Percentiles rank a stretch among this genome's conserved stretches.
These are phyloP conservation scores for Drosophila mojavensis DNA, from an alignment of 1,140 invertebrate genomes.

Conservation along the genomic window DNA sequence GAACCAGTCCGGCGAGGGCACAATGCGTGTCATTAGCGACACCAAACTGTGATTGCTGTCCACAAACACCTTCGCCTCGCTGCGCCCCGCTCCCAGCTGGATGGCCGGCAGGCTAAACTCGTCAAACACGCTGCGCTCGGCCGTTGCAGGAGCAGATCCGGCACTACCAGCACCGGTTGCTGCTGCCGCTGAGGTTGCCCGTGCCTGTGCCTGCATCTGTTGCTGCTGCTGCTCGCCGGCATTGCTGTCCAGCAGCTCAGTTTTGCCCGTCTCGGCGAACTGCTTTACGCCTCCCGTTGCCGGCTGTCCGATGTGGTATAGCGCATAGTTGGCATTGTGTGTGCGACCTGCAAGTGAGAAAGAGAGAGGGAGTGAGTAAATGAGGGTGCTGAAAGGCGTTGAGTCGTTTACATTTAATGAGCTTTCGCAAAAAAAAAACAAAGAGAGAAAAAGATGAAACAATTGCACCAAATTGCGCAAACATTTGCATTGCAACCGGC, in stretches of 20 bases:
- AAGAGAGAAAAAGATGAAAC: slow-evolving; percentile 31
- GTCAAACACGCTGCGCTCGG: slow-evolving; percentile 88
- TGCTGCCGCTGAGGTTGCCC: slow-evolving; percentile 37
- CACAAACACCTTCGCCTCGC: slow-evolving; percentile 93
- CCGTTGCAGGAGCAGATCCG: slow-evolving; percentile 34
- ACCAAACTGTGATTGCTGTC: slow-evolving; percentile 96
- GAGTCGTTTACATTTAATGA: slow-evolving; percentile 70
- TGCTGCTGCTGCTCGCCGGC: slow-evolving; percentile 84
- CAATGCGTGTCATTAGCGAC: slow-evolving; percentile 93
- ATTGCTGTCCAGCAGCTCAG: slow-evolving; percentile 88
- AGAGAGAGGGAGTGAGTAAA: slow-evolving; percentile 8
- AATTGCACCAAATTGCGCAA: slow-evolving; percentile 60
- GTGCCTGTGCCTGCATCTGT: slow-evolving; percentile 61
- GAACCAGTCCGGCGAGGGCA: slow-evolving; percentile 99
- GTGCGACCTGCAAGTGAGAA: slow-evolving; percentile 88
- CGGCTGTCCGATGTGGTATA: slow-evolving; percentile 91
- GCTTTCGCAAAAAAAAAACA: slow-evolving; percentile 33
- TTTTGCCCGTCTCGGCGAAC: slow-evolving; percentile 92
- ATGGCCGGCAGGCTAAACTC: slow-evolving; percentile 92
- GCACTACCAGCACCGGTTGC: slow-evolving; percentile 4
- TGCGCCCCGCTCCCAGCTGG: slow-evolving; percentile 89
- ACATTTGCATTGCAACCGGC: slow-evolving; percentile 60
- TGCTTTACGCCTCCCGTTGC: slow-evolving; percentile 90
- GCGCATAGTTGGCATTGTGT: slow-evolving; percentile 91
- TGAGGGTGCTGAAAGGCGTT: slow-evolving; percentile 5